Base-by-base conservation (phyloP, 2,797 vertebrate genomes). In the Schizopygopsis pylzovi region DNA sequence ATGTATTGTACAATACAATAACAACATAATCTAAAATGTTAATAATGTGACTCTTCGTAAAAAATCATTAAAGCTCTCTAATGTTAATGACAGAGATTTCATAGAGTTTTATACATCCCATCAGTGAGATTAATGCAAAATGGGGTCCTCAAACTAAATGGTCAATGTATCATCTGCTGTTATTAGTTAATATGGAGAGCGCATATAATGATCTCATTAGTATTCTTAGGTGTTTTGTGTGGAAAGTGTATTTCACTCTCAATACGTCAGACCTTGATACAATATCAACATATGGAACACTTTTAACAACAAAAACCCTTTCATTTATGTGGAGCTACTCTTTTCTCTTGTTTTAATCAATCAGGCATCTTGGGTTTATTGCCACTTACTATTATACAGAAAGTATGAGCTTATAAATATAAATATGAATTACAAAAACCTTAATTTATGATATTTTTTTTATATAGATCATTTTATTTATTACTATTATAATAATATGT, bases 51-150 rank as follows among this genome's bases (percentile, higher is more conserved):
- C 47, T 73, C 39, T 33, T 12, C 1, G 1, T 63, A 75, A 39
- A 37, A 82, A 63, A 3, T 39, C 20, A 49, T 7, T n/a, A 37
- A 63, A 10, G 2, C 25, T 63, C 79, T 47, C 52, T 61, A 28
- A 61, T 9, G 9, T 63, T 37, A 73, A n/a, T 22, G 2, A 39
- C 41, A 45, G 37, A 59, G 52, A 22, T 61, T 82, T 45, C 9
- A 22, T 82, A 12, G 11, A 22, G 28, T 63, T 47, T 16, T 37
- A 75, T 59, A 61, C 16, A 15, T 73, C 41, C 18, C 52, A 12
- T 39, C 43, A 28, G 41, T 82, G 54, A 61, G 54, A 73, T 73
- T n/a, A 61, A 43, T n/a, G 3, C 18, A 72, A 61, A 82, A 54
- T 61, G 81, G 18, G 28, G 9, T 82, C 54, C 25, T 82, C 54